Percentiles rank a stretch among this genome's conserved stretches.
phyloP scores from a whole-genome alignment of 2,888 invertebrate species.

The Electrophaes corylata region DNA sequence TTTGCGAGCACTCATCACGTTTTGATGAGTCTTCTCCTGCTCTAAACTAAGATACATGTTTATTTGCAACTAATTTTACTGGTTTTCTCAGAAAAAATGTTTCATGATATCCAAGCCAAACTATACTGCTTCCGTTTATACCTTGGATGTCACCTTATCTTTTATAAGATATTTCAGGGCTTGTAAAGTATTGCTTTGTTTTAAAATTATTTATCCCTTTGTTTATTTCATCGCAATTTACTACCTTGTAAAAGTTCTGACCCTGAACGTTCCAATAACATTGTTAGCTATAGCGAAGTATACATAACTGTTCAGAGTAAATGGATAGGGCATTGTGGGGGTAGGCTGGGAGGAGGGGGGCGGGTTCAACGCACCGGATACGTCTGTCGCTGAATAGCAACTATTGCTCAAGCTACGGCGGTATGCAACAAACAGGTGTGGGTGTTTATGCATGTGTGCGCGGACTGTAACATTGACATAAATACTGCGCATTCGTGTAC shows the following conservation, averaged over 20 bases:
- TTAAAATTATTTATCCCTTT: constrained; percentile 34
- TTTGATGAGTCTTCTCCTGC: background rate
- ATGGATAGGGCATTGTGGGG: constrained; percentile 47
- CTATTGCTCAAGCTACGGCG: constrained; percentile 48
- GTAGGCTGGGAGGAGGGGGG: constrained; percentile 54
- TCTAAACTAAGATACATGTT: background rate
- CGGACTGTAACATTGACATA: constrained; percentile 79
- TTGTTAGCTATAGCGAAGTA: constrained; percentile 28
- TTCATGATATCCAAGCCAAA: background rate
- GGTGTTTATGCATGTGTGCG: constrained; percentile 53
- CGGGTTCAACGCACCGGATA: constrained; percentile 81
- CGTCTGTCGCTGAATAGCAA: constrained; percentile 68
- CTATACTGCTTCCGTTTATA: background rate
- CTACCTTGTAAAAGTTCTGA: constrained; percentile 29
- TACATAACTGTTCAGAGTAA: constrained; percentile 39
- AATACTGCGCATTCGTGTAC: constrained; percentile 68
- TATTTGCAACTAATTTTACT: background rate
- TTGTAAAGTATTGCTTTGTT: constrained; percentile 6
- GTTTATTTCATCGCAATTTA: constrained; percentile 25
- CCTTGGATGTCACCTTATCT: background rate
- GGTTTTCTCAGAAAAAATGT: background rate
- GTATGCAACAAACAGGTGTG: constrained; percentile 69
- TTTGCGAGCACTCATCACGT: constrained; percentile 18
- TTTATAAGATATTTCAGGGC: background rate
- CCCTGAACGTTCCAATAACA: constrained; percentile 37